Evolutionary conservation across 2,113 vertebrate genomes (phyloP).

Genomic region (Osmerus mordax): DNA sequence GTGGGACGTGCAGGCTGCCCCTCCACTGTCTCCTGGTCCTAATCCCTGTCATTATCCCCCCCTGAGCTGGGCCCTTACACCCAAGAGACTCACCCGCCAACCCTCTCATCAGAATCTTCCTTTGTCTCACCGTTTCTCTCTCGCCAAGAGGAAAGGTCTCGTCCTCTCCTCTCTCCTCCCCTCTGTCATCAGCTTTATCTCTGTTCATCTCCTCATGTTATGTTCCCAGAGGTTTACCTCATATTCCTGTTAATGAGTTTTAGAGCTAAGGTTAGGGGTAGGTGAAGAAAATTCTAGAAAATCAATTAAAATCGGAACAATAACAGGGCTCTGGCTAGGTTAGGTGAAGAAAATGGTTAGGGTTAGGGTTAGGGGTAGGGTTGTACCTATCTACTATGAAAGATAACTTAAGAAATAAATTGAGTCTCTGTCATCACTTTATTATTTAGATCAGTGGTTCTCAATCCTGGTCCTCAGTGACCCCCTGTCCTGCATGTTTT

Average conservation of each 20-base stretch:
- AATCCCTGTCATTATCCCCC: conserved; percentile 69
- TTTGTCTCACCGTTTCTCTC: conserved; percentile 49
- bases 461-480: too few relatives aligned
- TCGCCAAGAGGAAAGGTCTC: conserved; percentile 7
- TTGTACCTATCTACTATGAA: too few relatives aligned
- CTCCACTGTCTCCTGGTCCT: conserved; percentile 42
- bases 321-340: too few relatives aligned
- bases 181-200: conserved; percentile 57
- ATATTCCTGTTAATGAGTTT: conserved; percentile 11
- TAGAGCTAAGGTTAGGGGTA: too few relatives aligned
- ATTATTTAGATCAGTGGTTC: too few relatives aligned
- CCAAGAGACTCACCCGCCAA: conserved; percentile 28
- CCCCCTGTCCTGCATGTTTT: too few relatives aligned
- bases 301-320: too few relatives aligned
- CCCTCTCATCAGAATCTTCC: conserved; percentile 63
- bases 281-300: too few relatives aligned
- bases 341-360: too few relatives aligned
- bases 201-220: conserved; percentile 32
- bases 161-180: conserved; percentile 28
- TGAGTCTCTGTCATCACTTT: too few relatives aligned
- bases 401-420: too few relatives aligned
- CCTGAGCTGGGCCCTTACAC: conserved; percentile 16
- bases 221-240: conserved; percentile 45
- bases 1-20: conserved; percentile 50
- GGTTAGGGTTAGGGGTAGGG: too few relatives aligned